These are phyloP conservation scores for Cantharis rustica DNA, from an alignment of 2,888 invertebrate genomes.

Conservation along the genomic window DNA sequence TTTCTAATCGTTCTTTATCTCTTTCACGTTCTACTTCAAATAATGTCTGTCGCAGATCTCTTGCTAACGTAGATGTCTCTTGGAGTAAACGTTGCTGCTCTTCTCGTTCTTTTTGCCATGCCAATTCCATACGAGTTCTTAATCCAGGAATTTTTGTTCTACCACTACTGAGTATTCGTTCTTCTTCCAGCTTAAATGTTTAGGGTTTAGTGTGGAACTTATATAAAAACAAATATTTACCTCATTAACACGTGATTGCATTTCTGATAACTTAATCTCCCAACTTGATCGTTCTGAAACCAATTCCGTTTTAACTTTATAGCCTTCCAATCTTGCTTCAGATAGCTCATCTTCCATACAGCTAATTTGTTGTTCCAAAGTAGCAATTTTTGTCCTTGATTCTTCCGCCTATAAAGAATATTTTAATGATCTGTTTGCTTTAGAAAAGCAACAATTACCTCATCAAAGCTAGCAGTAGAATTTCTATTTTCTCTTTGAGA, in stretches of 20 bases:
- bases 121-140: conserved; percentile 85
- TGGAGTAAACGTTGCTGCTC: conserved; percentile 89
- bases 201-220: neutral
- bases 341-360: conserved; percentile 88
- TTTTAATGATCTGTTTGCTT: neutral
- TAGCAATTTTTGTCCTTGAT: conserved; percentile 69
- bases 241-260: conserved; percentile 87
- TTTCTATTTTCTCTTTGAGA: conserved; percentile 60
- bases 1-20: conserved; percentile 86
- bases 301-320: conserved; percentile 86
- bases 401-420: conserved; percentile 64
- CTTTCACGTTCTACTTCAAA: conserved; percentile 89
- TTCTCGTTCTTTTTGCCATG: conserved; percentile 93
- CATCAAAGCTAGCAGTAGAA: conserved; percentile 75
- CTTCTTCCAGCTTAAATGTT: conserved; percentile 78
- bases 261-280: conserved; percentile 85
- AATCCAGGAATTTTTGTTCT: conserved; percentile 84
- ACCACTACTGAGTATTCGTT: conserved; percentile 80
- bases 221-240: conserved; percentile 49
- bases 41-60: conserved; percentile 84
- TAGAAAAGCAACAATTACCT: conserved; percentile 57
- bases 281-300: conserved; percentile 85
- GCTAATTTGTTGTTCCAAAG: conserved; percentile 81
- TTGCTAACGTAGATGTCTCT: conserved; percentile 87
- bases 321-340: conserved; percentile 79